Conservation (phyloP, 2,113 vertebrate genomes). For the Podarcis raffonei region DNA sequence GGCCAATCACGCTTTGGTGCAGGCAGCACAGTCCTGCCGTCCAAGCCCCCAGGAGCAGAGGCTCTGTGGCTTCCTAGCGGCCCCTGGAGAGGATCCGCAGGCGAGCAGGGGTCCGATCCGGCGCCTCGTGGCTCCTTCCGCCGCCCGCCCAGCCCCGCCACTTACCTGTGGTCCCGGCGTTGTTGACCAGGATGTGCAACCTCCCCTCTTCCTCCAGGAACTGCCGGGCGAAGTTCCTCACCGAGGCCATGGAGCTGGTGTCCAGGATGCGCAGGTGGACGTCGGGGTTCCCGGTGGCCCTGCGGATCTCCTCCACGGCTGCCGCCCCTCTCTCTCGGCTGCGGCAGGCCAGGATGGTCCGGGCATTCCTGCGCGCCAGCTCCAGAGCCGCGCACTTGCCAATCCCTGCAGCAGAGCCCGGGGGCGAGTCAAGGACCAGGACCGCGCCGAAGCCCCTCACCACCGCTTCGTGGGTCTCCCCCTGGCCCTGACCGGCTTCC, state of each 20-base stretch:
- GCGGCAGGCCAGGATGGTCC: slow-evolving; percentile 86
- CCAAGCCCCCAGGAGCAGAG: no score
- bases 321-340: slow-evolving; percentile 68
- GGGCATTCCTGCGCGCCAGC: slow-evolving; percentile 80
- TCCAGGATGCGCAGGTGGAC: slow-evolving; percentile 82
- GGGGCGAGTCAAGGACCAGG: no score
- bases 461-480: no score
- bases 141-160: rapidly evolving
- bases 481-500: no score
- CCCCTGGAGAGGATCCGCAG: not conserved
- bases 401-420: slow-evolving; percentile 72
- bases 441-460: no score
- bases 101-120: not conserved
- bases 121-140: rapidly evolving
- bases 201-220: slow-evolving; percentile 77
- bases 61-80: not conserved
- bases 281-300: slow-evolving; percentile 70
- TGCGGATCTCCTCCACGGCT: slow-evolving; percentile 75
- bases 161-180: slow-evolving; percentile 79
- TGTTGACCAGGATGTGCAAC: slow-evolving; percentile 88
- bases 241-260: slow-evolving; percentile 80
- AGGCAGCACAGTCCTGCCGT: no score
- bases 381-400: slow-evolving; percentile 85
- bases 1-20: not conserved
- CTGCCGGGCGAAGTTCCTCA: slow-evolving; percentile 74